A percentile compares a stretch with the other conserved stretches of the same genome.
Conservation (phyloP, 92 coral and sea anemone genomes). For the Isaurus tuberculatus region DNA sequence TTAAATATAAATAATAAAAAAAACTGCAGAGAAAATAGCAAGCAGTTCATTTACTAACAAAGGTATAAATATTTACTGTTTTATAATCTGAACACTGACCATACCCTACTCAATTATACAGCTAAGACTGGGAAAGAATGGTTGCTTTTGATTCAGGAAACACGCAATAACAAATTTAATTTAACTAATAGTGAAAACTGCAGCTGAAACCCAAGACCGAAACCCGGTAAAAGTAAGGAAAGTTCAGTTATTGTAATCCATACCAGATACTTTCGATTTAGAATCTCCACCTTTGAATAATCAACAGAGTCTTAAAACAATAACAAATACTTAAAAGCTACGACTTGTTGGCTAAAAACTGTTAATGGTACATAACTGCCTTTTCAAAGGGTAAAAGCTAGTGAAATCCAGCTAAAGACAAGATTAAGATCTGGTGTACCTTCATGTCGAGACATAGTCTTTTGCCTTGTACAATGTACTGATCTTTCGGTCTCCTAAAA, state of each 20-base stretch:
- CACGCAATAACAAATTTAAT: too few relatives aligned
- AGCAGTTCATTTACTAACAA: too few relatives aligned
- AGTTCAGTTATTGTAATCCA: background rate
- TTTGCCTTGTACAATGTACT: conserved; percentile 39
- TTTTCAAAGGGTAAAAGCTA: conserved; percentile 8
- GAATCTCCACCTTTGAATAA: background rate
- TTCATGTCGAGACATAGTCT: conserved; percentile 99
- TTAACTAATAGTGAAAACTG: too few relatives aligned
- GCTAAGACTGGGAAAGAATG: too few relatives aligned
- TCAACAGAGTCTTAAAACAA: background rate
- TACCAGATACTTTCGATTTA: background rate
- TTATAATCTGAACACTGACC: too few relatives aligned
- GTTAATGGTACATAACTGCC: background rate
- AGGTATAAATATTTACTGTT: too few relatives aligned
- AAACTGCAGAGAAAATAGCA: too few relatives aligned
- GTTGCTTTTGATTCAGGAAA: too few relatives aligned
- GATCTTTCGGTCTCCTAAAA: conserved; percentile 10
- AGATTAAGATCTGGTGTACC: conserved; percentile 65
- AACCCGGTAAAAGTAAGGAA: background rate
- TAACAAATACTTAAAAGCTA: background rate
- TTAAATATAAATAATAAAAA: too few relatives aligned
- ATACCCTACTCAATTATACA: too few relatives aligned
- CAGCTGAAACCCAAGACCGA: background rate
- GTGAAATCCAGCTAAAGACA: background rate
- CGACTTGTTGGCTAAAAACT: background rate